Evolutionary conservation across 1,140 invertebrate genomes (phyloP), one percentile per base, ranked within the genome.

Genomic region (Drosophila kepulauana): DNA sequence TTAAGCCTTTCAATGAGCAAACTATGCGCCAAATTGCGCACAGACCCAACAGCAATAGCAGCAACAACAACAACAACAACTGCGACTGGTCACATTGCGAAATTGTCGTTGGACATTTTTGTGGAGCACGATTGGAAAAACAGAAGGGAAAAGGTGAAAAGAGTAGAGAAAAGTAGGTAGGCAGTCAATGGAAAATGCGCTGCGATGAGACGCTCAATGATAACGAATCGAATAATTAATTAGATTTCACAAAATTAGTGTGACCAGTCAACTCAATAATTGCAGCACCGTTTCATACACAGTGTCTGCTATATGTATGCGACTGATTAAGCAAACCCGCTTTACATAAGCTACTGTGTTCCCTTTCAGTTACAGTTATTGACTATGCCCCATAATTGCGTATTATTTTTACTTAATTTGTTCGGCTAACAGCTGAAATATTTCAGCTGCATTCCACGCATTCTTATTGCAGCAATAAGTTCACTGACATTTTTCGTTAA

Each of bases 1-100:
- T 75, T 70, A 78, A 62, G 58, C 48, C 59, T 75, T 54, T 69
- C 59, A 63, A 52, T 64, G 11, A 16, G n/a, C 11, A 46, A 61
- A 72, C 61, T 71, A 66, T 79, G 73, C 62, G 51, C 51, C 13
- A 71, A 79, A 71, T 71, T 75, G 67, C 67, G 13, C 43, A 45
- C 41, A 65, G 11, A 1, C 46, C 10, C 13, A 43, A 28, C 38
- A 35, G 8, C 38, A 63, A 46, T 49, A 57, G 13, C 41, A 49
- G 10, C 64, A 13, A 33, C 25, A 11, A 52, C 16, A 48, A 16
- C 35, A 35, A 13, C 54, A 59, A 28, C 57, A 49, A 48, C 30
- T 5, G 20, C 16, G 11, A 25, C 20, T 25, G 20, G 38, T 7
- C 6, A 35, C 25, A 13, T 46, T 16, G 48, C 8, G 10, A 61